Evolutionary conservation across 2,888 invertebrate genomes (phyloP), one percentile per base, ranked within the genome.

Genomic region (Leptinotarsa peninsularis): DNA sequence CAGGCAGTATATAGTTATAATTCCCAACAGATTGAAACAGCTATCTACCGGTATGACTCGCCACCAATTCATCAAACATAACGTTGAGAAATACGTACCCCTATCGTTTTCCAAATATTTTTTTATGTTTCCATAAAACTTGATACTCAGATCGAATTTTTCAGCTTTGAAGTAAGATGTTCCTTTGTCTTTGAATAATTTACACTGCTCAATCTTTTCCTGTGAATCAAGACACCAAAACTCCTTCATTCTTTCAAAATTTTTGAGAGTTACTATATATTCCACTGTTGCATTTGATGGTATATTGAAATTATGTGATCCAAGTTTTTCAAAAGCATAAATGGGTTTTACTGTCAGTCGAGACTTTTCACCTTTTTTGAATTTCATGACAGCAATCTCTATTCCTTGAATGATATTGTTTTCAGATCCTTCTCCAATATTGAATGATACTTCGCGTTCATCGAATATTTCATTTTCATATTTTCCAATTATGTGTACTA

Each of bases 121-220:
- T 13, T 92, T 88, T 52, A 96, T 92, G 85, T 94, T 94, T 82
- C 93, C 93, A 87, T 98, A 98, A 91, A 97, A 94, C 87, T 95
- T 96, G 67, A 94, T 90, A 0, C 99, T 98, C 81, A 96, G 84
- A 72, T 90, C 88, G 82, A 91, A 94, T 86, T 97, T 96, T 75
- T 91, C 92, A 0, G 90, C 91, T 88, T 96, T 97, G 85, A 97
- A 97, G 87, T 96, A 98, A 67, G 92, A 91, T 0, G 97, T 98
- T 66, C 98, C 99, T 85, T 96, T 97, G 78, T 95, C 94, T 88
- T 99, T 99, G 79, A 93, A 94, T 17, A 94, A 89, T 86, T 93
- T 93, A 0, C 95, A 93, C 85, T 95, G 95, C 74, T 94, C 94
- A 7, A 98, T 82, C 86, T 95, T 95, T 87, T 98, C 96, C 0